Evolutionary conservation across 2,888 invertebrate genomes (phyloP), one percentile per base, ranked within the genome.

Genomic region (Tipula confusa): DNA sequence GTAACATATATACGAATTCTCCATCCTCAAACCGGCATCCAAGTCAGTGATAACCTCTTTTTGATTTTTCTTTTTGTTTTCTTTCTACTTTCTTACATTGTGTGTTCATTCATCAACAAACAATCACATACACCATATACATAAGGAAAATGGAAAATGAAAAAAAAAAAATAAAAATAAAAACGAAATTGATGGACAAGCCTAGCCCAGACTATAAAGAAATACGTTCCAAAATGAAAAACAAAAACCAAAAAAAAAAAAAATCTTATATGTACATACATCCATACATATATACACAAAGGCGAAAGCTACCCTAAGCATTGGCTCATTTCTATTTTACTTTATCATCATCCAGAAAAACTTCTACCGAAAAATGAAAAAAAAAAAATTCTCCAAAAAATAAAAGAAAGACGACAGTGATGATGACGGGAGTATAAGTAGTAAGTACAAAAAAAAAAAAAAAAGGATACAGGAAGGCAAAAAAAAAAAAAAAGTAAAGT

Each of bases 271-370:
- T 64, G 24, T 24, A 24, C 64, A 43, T 15, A 15, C 2, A 9
- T 64, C 18, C 64, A 64, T 64, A 24, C 64, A 24, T 64, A 64
- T 9, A 11, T 18, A 64, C 24, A 64, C 64, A 64, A 64, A 64
- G 64, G 64, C 64, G 64, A 64, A 64, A 64, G 64, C 64, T 64
- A 64, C 64, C 64, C 64, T 64, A 64, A 64, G 64, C 64, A 64
- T 64, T 64, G 64, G 64, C 64, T 64, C 64, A 64, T 64, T 64
- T 64, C 64, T 64, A 64, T 64, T 64, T 64, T 64, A 64, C 64
- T 24, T 64, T 64, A 64, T 64, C 64, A 64, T 24, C 64, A 64
- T 64, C 64, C 64, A 64, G 64, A 64, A 64, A 64, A 43, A 64
- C 9, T 64, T 64, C 24, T 64, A 64, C 64, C 64, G 24, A 64